Evolutionary conservation across 2,797 vertebrate genomes (phyloP).

Genomic region (Myotis daubentonii): DNA sequence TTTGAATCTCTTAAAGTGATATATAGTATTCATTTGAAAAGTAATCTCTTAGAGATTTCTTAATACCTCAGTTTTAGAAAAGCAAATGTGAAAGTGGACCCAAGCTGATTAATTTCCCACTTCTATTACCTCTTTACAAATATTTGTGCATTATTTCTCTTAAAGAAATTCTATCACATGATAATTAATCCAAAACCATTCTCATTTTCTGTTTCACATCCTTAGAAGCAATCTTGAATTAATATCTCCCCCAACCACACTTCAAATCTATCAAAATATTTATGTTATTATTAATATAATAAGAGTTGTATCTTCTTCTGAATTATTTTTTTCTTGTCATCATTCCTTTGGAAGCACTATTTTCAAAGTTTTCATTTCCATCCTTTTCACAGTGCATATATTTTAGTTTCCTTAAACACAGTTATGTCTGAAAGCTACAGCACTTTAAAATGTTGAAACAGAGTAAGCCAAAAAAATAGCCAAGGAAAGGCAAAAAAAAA

Average conservation of each 20-base stretch:
- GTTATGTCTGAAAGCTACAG: conserved; percentile 52
- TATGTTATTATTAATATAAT: conserved; percentile 59
- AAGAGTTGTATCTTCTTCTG: conserved; percentile 39
- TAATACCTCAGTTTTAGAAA: conserved; percentile 57
- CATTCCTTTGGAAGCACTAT: conserved; percentile 55
- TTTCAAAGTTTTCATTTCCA: conserved; percentile 58
- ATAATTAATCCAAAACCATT: conserved; percentile 63
- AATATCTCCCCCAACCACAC: neutral
- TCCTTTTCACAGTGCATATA: conserved; percentile 17
- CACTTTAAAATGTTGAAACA: conserved; percentile 55
- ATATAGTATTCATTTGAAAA: conserved; percentile 64
- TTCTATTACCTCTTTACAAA: conserved; percentile 51
- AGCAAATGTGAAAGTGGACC: conserved; percentile 44
- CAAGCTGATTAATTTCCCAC: conserved; percentile 46
- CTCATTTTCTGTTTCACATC: conserved; percentile 53
- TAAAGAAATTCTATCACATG: conserved; percentile 45
- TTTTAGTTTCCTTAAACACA: conserved; percentile 61
- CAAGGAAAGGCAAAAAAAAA: neutral
- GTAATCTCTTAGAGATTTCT: conserved; percentile 52
- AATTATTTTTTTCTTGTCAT: conserved; percentile 40
- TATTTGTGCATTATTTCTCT: conserved; percentile 48
- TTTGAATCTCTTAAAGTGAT: conserved; percentile 65
- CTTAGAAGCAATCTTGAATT: conserved; percentile 53
- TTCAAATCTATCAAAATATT: conserved; percentile 65
- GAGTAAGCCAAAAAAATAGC: neutral